Evolutionary conservation across 2,888 invertebrate species (phyloP), one percentile per base, ranked within the genome.

Genomic region (Parascotia fuliginaria): DNA sequence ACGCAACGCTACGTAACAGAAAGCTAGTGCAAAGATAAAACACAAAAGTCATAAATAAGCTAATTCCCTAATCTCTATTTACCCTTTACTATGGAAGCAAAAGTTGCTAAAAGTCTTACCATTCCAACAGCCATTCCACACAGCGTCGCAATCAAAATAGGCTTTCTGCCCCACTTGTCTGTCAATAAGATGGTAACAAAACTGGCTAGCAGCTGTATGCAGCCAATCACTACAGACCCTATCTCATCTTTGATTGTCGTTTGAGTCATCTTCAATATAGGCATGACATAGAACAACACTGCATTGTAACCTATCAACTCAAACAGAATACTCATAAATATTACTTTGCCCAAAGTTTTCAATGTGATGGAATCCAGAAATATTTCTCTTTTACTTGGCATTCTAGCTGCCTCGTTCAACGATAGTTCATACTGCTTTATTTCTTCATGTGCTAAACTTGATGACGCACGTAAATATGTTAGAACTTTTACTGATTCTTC

Each of bases 271-370:
- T 70, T 69, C 16, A 84, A 65, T 19, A 84, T 70, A 0, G 73
- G 75, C 56, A 82, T 82, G 12, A 80, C 51, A 37, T 81, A 79
- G 28, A 70, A 70, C n/a, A 60, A 37, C 0, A 83, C 71, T 2
- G 74, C 72, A 31, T 77, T 79, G 27, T 60, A 77, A 0, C 81
- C 80, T 0, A 69, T 65, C 3, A 77, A n/a, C 37, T 81, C 78
- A 0, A 60, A 38, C 1, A 75, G 70, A 0, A 65, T 27, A 1
- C 55, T 61, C 9, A 83, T 32, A 2, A 77, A n/a, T 1, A 72
- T 31, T 0, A 69, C 65, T 7, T 75, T 63, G 0, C 42, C 45
- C 0, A 80, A 13, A 1, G 73, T 65, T 53, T 78, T 81, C 3
- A 75, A 12, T 6, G 77, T 69, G 6, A 48, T 9, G 12, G 14